Base-by-base conservation (phyloP, 2,888 invertebrate species). In the Parasteatoda lunata region DNA sequence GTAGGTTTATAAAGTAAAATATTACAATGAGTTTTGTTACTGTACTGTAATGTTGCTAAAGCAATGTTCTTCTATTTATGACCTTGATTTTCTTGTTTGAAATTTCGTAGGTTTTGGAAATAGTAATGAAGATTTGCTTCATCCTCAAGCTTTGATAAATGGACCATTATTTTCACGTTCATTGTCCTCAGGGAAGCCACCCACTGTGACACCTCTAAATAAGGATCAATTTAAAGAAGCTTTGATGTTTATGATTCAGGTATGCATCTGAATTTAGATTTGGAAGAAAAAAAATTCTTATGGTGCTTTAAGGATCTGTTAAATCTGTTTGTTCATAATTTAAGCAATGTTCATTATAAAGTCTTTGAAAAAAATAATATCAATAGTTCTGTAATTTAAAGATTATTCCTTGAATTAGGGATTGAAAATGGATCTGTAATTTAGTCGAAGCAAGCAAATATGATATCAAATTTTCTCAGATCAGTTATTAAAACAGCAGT, bases 181-280 rank as follows among this genome's bases (percentile, higher is more conserved):
- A 71, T 49, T 75, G 47, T 52, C 49, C 54, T 64, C 76, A 30
- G 71, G 65, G 11, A 84, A 84, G 51, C 51, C 76, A 45, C 70
- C 77, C 6, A 54, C 71, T 68, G 93, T 95, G 1, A 96, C 96
- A 91, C 96, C 97, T 15, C 93, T 98, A 77, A 97, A 96, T 70
- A 95, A 95, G 92, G 96, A 96, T 91, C 98, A 98, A 92, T 93
- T 98, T 88, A 94, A 96, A 59, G 97, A 97, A 93, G 97, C 97
- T 51, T 95, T 98, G 91, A 95, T 95, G 90, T 96, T 97, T 93
- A 93, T 98, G 84, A 93, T 97, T 84, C 95, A 96, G 90, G 91
- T 91, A 82, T 54, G 70, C 13, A 11, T 30, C 30, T 30, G 30
- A 30, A 30, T 30, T 30, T 30, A 30, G 30, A 30, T 30, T 30